Evolutionary conservation across 2,113 vertebrate genomes (phyloP), one percentile per base, ranked within the genome.

Genomic region (Mesitornis unicolor): DNA sequence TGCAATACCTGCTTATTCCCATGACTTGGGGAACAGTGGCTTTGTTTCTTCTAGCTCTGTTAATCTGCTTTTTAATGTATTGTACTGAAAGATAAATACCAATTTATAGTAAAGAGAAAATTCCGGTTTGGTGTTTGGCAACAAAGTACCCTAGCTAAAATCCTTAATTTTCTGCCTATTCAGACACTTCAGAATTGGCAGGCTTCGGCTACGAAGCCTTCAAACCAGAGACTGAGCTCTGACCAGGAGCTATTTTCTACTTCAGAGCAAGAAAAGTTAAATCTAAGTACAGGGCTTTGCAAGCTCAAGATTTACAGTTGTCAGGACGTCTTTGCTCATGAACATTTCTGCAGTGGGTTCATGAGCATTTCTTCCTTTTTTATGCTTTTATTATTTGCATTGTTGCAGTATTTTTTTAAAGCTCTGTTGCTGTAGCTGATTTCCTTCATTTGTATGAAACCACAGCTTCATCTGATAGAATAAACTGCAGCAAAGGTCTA

Each of bases 91-190:
- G 42, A 69, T 5, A 79, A 82, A 67, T 50, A 33, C 29, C 3
- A 11, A 10, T 76, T 50, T 57, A 24, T 8, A 65, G 21, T 43
- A 16, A 40, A 43, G 78, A 65, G 25, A 54, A 38, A 76, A 43
- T 51, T 73, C 91, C 40, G 13, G 28, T 69, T 83, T 86, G 63
- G 13, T 83, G 59, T 90, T 92, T 86, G 63, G 71, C 83, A 80
- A 6, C 6, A 1, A 29, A 71, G 53, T 6, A 9, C 33, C 48
- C 10, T 16, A 69, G 59, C 63, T 89, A 77, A 94, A 92, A 87
- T 87, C 76, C 21, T n/a, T 13, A 0, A 80, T 90, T 94, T 95
- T 90, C 57, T 90, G 75, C 71, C 48, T 65, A 2, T 90, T 76
- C 3, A 2, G 31, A 43, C 21, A 28, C 61, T 83, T 59, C 8